These are phyloP conservation scores for Actenoides lindsayi DNA, from an alignment of 2,113 vertebrate species.

Conservation along the genomic window DNA sequence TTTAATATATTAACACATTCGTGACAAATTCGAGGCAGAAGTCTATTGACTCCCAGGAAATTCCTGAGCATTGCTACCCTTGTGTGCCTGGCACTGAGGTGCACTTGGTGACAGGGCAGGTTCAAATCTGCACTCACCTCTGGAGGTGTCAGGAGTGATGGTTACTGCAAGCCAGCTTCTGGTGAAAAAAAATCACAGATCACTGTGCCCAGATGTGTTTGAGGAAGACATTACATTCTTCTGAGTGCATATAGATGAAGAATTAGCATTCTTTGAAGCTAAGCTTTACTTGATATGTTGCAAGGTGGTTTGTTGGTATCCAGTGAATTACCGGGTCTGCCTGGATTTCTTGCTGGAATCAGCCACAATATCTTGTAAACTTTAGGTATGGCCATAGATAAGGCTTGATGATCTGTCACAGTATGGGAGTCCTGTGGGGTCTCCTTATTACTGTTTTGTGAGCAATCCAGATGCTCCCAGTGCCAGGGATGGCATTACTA, in stretches of 20 bases:
- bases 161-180: background rate
- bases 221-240: background rate
- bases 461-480: background rate
- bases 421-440: background rate
- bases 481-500: background rate
- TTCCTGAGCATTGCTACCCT: background rate
- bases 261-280: background rate
- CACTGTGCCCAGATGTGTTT: fast-evolving
- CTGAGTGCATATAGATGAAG: background rate
- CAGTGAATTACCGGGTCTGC: background rate
- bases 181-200: background rate
- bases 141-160: background rate
- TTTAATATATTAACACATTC: background rate
- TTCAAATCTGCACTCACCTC: background rate
- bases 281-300: background rate
- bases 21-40: background rate
- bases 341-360: background rate
- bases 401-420: background rate
- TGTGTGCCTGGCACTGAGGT: fast-evolving
- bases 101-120: background rate
- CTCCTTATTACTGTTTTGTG: background rate
- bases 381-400: background rate
- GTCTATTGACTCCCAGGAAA: background rate
- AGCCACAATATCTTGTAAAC: background rate
- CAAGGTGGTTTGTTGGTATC: background rate